Conservation (phyloP, 2,888 invertebrate genomes). For the Notodonta ziczac region DNA sequence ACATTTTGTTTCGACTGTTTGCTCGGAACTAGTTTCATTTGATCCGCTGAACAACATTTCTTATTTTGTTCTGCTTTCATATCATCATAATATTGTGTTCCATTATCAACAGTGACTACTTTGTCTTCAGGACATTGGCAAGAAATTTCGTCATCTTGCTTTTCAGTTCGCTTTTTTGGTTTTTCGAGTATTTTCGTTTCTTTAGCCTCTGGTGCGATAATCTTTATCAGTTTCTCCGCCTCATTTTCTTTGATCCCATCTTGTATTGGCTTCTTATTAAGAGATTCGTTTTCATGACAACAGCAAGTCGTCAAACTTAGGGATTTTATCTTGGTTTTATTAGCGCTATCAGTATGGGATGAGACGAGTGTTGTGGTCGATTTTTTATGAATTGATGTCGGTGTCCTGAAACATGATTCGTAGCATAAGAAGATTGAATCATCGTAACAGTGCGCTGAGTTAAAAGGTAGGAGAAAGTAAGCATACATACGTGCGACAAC, state of each 20-base stretch:
- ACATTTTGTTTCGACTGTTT: conserved; percentile 5
- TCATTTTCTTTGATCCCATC: background rate
- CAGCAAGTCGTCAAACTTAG: conserved; percentile 39
- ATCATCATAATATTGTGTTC: conserved; percentile 24
- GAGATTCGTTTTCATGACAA: conserved; percentile 22
- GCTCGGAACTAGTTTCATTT: background rate
- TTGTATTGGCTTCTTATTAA: background rate
- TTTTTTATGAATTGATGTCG: conserved; percentile 19
- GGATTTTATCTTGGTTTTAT: conserved; percentile 36
- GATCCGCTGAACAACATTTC: background rate
- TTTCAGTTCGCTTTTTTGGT: conserved; percentile 6
- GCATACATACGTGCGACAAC: conserved; percentile 50
- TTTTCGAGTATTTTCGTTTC: conserved; percentile 2
- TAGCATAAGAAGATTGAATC: background rate
- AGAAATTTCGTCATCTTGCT: conserved; percentile 15
- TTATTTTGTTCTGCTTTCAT: background rate
- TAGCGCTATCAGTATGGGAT: conserved; percentile 20
- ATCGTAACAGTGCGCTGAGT: background rate
- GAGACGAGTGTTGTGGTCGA: conserved; percentile 33
- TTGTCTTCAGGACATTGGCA: conserved; percentile 40
- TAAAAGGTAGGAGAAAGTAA: background rate
- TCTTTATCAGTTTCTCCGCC: background rate
- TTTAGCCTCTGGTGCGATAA: conserved; percentile 1
- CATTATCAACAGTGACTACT: conserved; percentile 13
- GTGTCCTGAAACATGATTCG: conserved; percentile 18